Evolutionary conservation across 92 coral and sea anemone species (phyloP), one percentile per base, ranked within the genome.

Genomic region (Pocillopora meandrina): DNA sequence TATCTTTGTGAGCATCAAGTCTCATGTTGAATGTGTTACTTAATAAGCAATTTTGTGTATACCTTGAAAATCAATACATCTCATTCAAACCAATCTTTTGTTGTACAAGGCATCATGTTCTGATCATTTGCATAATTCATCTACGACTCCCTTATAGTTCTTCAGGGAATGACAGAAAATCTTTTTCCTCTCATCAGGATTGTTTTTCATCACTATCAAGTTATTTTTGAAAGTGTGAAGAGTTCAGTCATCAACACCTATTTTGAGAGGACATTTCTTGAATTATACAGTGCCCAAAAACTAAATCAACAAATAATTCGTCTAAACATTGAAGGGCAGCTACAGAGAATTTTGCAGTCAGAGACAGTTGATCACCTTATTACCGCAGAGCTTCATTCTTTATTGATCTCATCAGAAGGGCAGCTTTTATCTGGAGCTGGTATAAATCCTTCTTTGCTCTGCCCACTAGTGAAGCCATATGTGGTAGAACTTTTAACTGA

Each of bases 241-340:
- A 88, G 81, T 63, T 91, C 86, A 31, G 77, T 93, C 33, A 82
- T 87, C 23, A 77, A 85, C 60, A 84, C 77, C 72, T 89, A 91
- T 76, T 85, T 92, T 36, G 95, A 92, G 14, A 89, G 91, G 79
- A 73, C 93, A 69, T 93, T 91, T 84, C 74, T 93, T 82, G 93
- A 92, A 75, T 65, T 78, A 71, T 93, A 91, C 71, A 89, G 76
- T 61, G 89, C 85, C 72, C 93, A 92, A 83, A 89, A 91, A 84
- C 77, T 93, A 77, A 85, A 91, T 12, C 93, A 87, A 23, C 92
- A 91, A 21, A 84, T 93, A 71, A 88, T 89, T 64, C 82, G 87
- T 59, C 86, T 93, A 89, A 89, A 93, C 61, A 70, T 93, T 70
- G 97, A 93, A 64, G 92, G 97, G n/a, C 92, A 87, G 56, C 72